Conservation (phyloP, 1,140 invertebrate genomes). For the Cydia amplana region DNA sequence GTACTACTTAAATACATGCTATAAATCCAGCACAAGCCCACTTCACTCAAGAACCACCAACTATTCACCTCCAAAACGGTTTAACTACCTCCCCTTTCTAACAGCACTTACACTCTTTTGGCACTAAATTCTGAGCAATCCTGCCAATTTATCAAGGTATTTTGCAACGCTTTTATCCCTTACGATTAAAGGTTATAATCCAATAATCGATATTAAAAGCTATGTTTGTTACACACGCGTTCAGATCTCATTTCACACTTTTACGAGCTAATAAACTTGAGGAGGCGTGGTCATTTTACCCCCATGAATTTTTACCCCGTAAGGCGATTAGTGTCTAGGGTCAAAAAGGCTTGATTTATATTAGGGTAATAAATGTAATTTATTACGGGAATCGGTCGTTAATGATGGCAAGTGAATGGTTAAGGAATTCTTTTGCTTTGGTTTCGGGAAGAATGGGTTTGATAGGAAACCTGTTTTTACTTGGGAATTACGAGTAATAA, state of each 20-base stretch:
- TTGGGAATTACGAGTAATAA: conserved; percentile 12
- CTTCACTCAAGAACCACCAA: conserved; percentile 5
- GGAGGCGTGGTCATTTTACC: conserved; percentile 5
- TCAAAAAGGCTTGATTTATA: conserved; percentile 46
- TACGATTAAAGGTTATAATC: not conserved
- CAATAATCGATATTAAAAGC: not conserved
- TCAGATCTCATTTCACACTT: conserved; percentile 41
- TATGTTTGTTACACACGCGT: conserved; percentile 36
- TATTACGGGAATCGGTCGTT: conserved; percentile 42
- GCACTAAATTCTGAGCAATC: not conserved
- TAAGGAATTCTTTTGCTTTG: conserved; percentile 5
- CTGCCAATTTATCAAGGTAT: not conserved
- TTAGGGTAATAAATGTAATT: conserved; percentile 42
- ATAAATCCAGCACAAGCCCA: conserved; percentile 10
- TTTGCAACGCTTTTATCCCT: not conserved
- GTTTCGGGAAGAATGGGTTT: conserved; percentile 11
- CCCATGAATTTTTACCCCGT: conserved; percentile 24
- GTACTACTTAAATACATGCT: conserved; percentile 12
- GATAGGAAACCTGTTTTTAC: conserved; percentile 22
- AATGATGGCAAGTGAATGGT: conserved; percentile 38
- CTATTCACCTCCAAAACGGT: not conserved
- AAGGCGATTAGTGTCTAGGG: conserved; percentile 24
- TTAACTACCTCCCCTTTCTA: not conserved
- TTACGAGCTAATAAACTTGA: conserved; percentile 37
- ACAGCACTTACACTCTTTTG: not conserved